phyloP scores from a whole-genome alignment of 1,140 invertebrate genomes.

The Brachionus sp. region DNA sequence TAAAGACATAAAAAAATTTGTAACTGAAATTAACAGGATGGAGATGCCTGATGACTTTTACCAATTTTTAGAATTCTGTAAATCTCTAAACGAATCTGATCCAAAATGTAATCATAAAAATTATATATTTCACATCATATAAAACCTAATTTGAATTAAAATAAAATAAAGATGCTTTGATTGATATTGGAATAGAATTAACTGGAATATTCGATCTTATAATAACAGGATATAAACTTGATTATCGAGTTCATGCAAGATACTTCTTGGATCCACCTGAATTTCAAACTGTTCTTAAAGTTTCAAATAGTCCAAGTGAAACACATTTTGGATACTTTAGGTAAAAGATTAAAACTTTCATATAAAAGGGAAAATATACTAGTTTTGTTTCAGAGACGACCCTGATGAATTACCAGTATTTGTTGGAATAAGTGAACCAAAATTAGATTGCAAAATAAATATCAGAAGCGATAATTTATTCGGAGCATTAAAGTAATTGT shows the following conservation, averaged over 20 bases:
- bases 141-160: not conserved
- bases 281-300: slow-evolving; percentile 66
- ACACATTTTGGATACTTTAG: slow-evolving; percentile 84
- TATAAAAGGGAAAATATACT: not conserved
- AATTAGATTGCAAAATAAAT: slow-evolving; percentile 67
- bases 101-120: slow-evolving; percentile 60
- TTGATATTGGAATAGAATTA: slow-evolving; percentile 66
- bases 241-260: slow-evolving; percentile 72
- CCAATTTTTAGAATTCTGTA: slow-evolving; percentile 75
- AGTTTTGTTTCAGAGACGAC: slow-evolving; percentile 64
- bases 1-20: slow-evolving; percentile 46
- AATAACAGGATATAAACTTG: slow-evolving; percentile 57
- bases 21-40: slow-evolving; percentile 60
- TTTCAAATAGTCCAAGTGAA: slow-evolving; percentile 65
- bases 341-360: slow-evolving; percentile 46
- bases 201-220: slow-evolving; percentile 78
- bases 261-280: slow-evolving; percentile 91
- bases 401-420: slow-evolving; percentile 71
- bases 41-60: slow-evolving; percentile 86
- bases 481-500: slow-evolving; percentile 71
- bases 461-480: slow-evolving; percentile 78
- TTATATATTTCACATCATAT: slow-evolving; percentile 41
- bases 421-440: slow-evolving; percentile 71
- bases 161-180: slow-evolving; percentile 36
- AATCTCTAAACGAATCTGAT: slow-evolving; percentile 64